Evolutionary conservation across 1,140 invertebrate genomes (phyloP), one percentile per base, ranked within the genome.

Genomic region (Heliconius himera): DNA sequence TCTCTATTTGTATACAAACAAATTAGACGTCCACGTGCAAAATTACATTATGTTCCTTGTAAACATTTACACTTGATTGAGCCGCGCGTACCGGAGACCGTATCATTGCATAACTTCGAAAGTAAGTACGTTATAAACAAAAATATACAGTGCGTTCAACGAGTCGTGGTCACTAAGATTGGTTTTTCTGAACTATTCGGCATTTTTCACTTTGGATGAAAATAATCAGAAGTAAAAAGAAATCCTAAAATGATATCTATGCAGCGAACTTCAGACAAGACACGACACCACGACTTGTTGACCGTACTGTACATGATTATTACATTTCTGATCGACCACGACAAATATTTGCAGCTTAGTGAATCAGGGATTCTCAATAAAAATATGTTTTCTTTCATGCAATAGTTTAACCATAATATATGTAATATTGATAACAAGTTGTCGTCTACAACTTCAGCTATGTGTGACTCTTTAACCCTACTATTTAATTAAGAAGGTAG

Each of bases 31-130:
- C 56, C 74, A 80, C 74, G 78, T 80, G 74, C 74, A 72, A 72
- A 56, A 72, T 36, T 36, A 29, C 51, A 54, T 56, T 60, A 71
- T 70, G 75, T 60, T 41, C 38, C 22, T 29, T 70, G 33, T 36
- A 56, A 74, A 73, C 29, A 73, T 78, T 38, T 56, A 78, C 70
- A 76, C 78, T 46, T 75, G 74, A 70, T 71, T 74, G 51, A 76
- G 5, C 46, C 56, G 56, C 74, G 70, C 76, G 70, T 51, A 73
- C 29, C 70, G 3, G 18, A 72, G 76, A 74, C 46, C 73, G 70
- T 70, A 75, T 73, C 41, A 29, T 78, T 81, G 73, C 80, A 75
- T 81, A 81, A 81, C 60, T 46, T 66, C 56, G 80, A 81, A 81
- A 81, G 80, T 77, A 81, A 72, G 46, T 72, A 49, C 36, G 26